Base-by-base conservation (phyloP, 2,797 vertebrate species). In the Sebastes hubbsi region DNA sequence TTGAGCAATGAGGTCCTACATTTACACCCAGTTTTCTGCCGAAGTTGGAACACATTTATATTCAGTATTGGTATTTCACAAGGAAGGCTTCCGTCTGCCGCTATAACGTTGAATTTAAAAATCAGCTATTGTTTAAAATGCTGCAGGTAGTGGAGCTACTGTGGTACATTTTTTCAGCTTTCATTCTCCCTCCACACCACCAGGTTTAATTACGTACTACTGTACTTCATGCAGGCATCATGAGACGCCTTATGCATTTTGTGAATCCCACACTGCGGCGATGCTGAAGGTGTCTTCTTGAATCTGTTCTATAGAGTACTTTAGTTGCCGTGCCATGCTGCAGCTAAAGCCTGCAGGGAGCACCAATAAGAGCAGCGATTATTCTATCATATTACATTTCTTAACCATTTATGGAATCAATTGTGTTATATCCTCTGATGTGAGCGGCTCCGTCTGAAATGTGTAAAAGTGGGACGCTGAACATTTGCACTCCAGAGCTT, bases 301-400 rank as follows among this genome's bases (percentile, higher is more conserved):
- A 72, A 54, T 80, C 59, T 42, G 58, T 24, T 72, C 54, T 52
- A 36, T 64, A 24, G 60, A 80, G 20, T 38, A 61, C 70, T 62
- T 27, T 8, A 32, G n/a, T 30, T 27, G 66, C 55, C 29, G 38
- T 36, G 58, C 59, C 29, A 18, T 11, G 29, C 78, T 68, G 32
- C n/a, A 67, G 56, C 36, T 72, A 22, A 54, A 87, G 54, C 69
- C 80, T 78, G 80, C 64, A 30, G 77, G 81, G 34, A 56, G 61
- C 18, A 13, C n/a, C 32, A 60, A 59, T 59, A 73, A 60, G 20
- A 75, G 32, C 34, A 29, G 42, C 59, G 42, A 78, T 76, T 72
- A 81, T 68, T 61, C 55, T 61, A 29, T 76, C 65, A 86, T 72
- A 79, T 81, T 67, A 77, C 68, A 82, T 38, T 49, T 64, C 46